Evolutionary conservation across 1,140 invertebrate genomes (phyloP), one percentile per base, ranked within the genome.

Genomic region (Harpegnathos saltator): DNA sequence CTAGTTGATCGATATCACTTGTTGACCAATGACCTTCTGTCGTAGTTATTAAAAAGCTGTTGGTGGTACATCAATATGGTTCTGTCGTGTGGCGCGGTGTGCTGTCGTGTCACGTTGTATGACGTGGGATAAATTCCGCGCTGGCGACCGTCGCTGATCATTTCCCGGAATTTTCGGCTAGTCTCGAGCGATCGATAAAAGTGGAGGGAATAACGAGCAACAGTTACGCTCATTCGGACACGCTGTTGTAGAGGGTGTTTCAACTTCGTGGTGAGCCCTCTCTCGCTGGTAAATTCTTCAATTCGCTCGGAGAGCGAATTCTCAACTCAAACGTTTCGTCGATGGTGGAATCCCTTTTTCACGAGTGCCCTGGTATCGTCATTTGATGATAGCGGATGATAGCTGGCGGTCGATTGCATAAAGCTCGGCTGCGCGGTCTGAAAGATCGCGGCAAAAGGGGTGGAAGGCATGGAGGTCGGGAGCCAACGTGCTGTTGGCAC

Each of bases 401-500:
- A 54, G 19, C 22, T 38, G 12, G 24, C 7, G 29, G 14, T 19
- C 24, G 52, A 48, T 80, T 48, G 19, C 3, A 56, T 59, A 48
- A 48, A 59, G 33, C 52, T 58, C 7, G 44, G 50, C 56, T 52
- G 26, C 15, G 63, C 54, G 11, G n/a, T 82, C 24, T 62, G 50
- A 38, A 72, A 82, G 33, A 75, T 82, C 26, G 24, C 24, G 26
- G 26, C 29, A 1, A 63, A 86, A 87, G 61, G 73, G 73, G 73
- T 69, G 73, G 66, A 68, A 83, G 66, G 48, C 12, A 4, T 54
- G n/a, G 78, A 87, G 73, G 52, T 84, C 73, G 80, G 50, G 15
- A 59, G 71, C 59, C 58, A 72, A 62, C 62, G 26, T 69, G 56
- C 33, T 81, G 68, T 80, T 84, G 65, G 50, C 29, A 77, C 65